Evolutionary conservation across 92 coral and sea anemone species (phyloP), one percentile per base, ranked within the genome.

Genomic region (Pocillopora grandis): DNA sequence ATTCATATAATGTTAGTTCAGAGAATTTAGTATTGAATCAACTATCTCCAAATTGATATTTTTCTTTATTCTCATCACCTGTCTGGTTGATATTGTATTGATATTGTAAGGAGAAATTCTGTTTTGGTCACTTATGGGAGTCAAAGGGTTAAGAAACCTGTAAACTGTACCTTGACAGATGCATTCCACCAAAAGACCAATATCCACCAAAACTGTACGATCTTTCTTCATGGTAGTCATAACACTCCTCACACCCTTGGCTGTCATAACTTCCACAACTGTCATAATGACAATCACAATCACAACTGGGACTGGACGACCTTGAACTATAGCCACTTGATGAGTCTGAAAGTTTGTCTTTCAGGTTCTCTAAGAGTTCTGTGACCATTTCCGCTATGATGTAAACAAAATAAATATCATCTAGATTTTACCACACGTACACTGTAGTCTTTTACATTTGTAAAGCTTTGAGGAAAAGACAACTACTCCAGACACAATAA

Each of bases 251-350:
- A 80, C 61, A 55, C 36, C 42, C 62, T 5, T 23, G 19, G 36
- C 52, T 58, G 62, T 36, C 60, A 42, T 78, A 61, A 52, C 49
- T 36, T 14, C 58, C n/a, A 13, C 35, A 48, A 15, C 20, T 52
- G 5, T 62, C 84, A 49, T 75, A 85, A 31, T 86, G 84, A 33
- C 81, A 78, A 13, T 76, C 84, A 27, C 87, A 80, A 23, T 27
- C 58, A 57, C 89, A 79, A 7, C 58, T 60, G 35, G 83, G 83
- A 42, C 92, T 89, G 37, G 89, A 80, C 10, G 86, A 57, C n/a
- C 78, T 67, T 67, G 85, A 78, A 63, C 66, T 57, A 37, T 42
- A 60, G 78, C 76, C 70, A 62, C 37, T 48, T 8, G 80, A 49
- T 9, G 68, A 19, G 58, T 68, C 69, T 8, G 80, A 60, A 5